A percentile compares a stretch with the other conserved stretches of the same genome.
phyloP scores from a whole-genome alignment of 2,797 vertebrate genomes.

The Catamblyrhynchus diadema region DNA sequence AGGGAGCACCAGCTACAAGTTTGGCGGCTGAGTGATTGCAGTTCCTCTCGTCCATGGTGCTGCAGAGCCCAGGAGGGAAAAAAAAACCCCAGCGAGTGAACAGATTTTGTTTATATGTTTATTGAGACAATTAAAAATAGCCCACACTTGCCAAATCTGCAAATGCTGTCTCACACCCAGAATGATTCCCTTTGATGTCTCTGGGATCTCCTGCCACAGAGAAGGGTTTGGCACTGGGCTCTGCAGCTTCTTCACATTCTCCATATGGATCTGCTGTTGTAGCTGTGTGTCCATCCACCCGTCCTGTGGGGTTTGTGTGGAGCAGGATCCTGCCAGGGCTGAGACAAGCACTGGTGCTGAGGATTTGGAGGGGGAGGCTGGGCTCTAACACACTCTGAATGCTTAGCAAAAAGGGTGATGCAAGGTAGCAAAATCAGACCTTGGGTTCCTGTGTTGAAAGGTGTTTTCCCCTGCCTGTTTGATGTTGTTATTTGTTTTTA shows the following conservation, averaged over 20 bases:
- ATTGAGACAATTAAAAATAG: slow-evolving; percentile 37
- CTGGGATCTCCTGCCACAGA: background rate
- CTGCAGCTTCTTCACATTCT: background rate
- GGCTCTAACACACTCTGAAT: background rate
- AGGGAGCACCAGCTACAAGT: background rate
- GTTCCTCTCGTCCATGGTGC: background rate
- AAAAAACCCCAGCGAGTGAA: background rate
- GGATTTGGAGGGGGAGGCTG: background rate
- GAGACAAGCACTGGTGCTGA: accelerated
- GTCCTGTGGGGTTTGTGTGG: background rate
- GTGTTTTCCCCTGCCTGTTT: background rate
- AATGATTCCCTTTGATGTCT: background rate
- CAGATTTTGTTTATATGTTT: slow-evolving; percentile 63
- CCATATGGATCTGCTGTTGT: background rate
- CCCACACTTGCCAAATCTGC: background rate
- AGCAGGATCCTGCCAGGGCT: background rate
- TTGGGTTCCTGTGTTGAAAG: background rate
- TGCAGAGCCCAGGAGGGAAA: background rate
- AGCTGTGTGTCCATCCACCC: background rate
- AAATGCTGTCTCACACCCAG: background rate
- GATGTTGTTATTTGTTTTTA: slow-evolving; percentile 6
- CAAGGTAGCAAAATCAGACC: background rate
- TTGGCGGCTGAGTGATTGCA: background rate
- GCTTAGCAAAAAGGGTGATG: background rate
- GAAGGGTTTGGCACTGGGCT: background rate